Base-by-base conservation (phyloP, 2,797 vertebrate genomes). In the Pristis pectinata region DNA sequence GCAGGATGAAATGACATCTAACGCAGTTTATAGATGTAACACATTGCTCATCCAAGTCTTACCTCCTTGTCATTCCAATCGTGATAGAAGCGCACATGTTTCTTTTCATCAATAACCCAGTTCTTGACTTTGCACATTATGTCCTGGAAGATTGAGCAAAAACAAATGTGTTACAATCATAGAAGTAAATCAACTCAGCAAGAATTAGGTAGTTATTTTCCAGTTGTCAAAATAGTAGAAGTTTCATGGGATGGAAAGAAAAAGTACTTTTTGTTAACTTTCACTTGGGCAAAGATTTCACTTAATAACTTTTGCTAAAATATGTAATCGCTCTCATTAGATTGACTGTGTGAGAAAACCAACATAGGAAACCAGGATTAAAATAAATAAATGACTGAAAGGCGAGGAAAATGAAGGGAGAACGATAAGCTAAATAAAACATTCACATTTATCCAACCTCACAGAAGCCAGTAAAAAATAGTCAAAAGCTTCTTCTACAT, bases 51-150 rank as follows among this genome's bases (percentile, higher is more conserved):
- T 97, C 96, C 98, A 98, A 96, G 97, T 95, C 97, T 96, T 97
- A 99, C 98, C 98, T 99, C 98, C 97, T 99, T 98, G 97, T 98
- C 98, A 96, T 98, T 99, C 98, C 98, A 98, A 95, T 98, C 98
- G 94, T 96, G 98, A 97, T 97, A 98, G 98, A 98, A 98, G 95
- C 98, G 98, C 95, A 98, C 97, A 96, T 98, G 98, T 97, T 98
- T 98, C 98, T 98, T 99, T 97, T 99, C 98, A 97, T 99, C 98
- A 97, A 97, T 96, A 96, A 99, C 97, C 98, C 98, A 98, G 97
- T 97, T 98, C 98, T 99, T 98, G 97, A 99, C 98, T 98, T 98
- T 98, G 97, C 98, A 98, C 98, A 99, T 99, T 97, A 98, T 97
- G 80, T 99, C 99, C 98, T 99, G 97, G 92, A 97, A 96, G 96